Base-by-base conservation (phyloP, 1,140 invertebrate species). In the Diprion similis region DNA sequence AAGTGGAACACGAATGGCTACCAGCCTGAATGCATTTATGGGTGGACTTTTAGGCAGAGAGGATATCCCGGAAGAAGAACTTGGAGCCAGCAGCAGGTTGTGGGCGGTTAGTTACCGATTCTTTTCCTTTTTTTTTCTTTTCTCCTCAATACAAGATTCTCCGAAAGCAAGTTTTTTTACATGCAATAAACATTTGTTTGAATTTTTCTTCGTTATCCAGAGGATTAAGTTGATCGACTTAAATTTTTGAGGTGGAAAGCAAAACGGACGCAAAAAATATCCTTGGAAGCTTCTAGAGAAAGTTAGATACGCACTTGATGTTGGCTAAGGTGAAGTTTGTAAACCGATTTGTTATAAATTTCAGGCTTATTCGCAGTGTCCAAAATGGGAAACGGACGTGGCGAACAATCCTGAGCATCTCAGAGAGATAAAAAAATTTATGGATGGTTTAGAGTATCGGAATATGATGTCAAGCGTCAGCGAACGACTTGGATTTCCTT, bases 401-500 rank as follows among this genome's bases (percentile, higher is more conserved):
- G 81, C 83, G 6, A 78, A 85, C 17, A 82, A 87, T 70, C 78
- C 84, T 8, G 78, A 78, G 8, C 75, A 79, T 1, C 67, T 78
- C 15, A 72, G 77, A 45, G 87, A 90, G 77, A 77, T 80, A 37
- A 76, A 76, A 4, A 83, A 78, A 72, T 91, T 90, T 78, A 75
- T 82, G 2, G 66, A 82, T 48, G 85, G 85, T 46, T 46, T 78
- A 0, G 80, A 87, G n/a, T 86, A 89, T 75, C 77, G 81, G 46
- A 81, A 81, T 71, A 77, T 89, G 18, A 46, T 86, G 10, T 70
- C 82, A 18, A 88, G 88, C 72, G 85, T 90, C 7, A 86, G 83
- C 46, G 73, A 75, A n/a, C 84, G 89, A 37, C 81, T 90, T 4
- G 89, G 88, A 45, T 87, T 89, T 59, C 70, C 78, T 37, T 80